Conservation (phyloP, 2,113 vertebrate genomes). For the Sceloporus tristichus region DNA sequence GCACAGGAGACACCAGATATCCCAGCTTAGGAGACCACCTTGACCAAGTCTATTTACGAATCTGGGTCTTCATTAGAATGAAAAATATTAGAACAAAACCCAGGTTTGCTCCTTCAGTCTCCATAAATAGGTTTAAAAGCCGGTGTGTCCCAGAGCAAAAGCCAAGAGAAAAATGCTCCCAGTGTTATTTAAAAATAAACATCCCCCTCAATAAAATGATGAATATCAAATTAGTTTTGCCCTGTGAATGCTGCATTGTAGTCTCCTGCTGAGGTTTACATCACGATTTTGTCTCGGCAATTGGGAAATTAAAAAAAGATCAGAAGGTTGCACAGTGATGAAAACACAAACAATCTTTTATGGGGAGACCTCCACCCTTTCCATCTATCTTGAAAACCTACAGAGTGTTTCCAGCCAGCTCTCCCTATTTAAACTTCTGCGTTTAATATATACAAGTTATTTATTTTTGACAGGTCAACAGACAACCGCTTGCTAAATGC, state of each 20-base stretch:
- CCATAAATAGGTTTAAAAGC: background rate
- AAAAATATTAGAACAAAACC: background rate
- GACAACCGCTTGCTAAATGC: background rate
- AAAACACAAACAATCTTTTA: background rate
- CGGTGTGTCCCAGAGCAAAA: background rate
- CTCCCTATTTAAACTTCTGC: background rate
- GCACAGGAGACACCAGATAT: too few relatives aligned
- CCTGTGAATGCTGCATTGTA: background rate
- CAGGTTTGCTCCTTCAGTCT: background rate
- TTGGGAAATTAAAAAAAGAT: background rate
- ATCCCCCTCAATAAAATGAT: background rate
- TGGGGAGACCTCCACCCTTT: background rate
- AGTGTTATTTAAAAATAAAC: background rate
- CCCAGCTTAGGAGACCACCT: too few relatives aligned
- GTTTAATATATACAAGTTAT: rapidly evolving
- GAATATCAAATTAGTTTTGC: rapidly evolving
- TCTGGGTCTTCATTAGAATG: too few relatives aligned
- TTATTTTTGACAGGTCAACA: background rate
- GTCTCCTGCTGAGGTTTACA: background rate
- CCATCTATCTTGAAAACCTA: slow-evolving; percentile 23
- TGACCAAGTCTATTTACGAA: too few relatives aligned
- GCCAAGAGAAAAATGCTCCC: background rate
- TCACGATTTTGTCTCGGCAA: background rate
- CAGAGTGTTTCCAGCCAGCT: background rate
- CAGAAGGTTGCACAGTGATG: background rate